A percentile compares a stretch with the other conserved stretches of the same genome.
phyloP scores from a whole-genome alignment of 2,888 invertebrate genomes.

The Oxyscelio sp. region DNA sequence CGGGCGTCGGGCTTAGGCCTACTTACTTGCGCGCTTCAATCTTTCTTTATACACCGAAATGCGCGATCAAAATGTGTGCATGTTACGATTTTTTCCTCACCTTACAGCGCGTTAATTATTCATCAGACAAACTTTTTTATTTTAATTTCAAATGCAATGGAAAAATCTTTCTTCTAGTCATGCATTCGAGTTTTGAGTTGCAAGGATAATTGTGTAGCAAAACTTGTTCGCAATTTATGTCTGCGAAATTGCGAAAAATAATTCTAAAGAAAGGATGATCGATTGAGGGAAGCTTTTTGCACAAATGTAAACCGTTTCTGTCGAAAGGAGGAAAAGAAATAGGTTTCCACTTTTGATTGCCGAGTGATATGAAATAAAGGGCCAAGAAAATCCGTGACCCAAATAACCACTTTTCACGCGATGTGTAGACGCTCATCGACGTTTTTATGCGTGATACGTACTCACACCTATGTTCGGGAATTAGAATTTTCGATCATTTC shows the following conservation, averaged over 20 bases:
- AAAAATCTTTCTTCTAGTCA: too few relatives aligned
- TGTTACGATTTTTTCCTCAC: slow-evolving; percentile 6
- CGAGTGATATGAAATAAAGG: slow-evolving; percentile 32
- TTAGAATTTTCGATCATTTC: slow-evolving; percentile 8
- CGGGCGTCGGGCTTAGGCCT: slow-evolving; percentile 16
- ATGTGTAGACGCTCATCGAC: slow-evolving; percentile 40
- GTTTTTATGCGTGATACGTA: slow-evolving; percentile 30
- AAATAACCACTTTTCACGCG: slow-evolving; percentile 61
- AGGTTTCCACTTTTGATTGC: background rate
- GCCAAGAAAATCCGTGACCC: slow-evolving; percentile 55
- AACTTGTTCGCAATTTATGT: too few relatives aligned
- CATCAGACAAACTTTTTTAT: too few relatives aligned
- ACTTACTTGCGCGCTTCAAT: slow-evolving; percentile 52
- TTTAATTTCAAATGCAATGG: too few relatives aligned
- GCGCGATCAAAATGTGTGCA: slow-evolving; percentile 1
- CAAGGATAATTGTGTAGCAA: too few relatives aligned
- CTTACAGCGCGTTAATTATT: slow-evolving; percentile 6
- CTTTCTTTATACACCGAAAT: slow-evolving; percentile 18
- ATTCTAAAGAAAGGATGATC: too few relatives aligned
- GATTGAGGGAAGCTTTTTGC: too few relatives aligned
- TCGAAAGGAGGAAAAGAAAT: too few relatives aligned
- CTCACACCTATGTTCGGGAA: slow-evolving; percentile 17
- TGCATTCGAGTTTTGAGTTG: too few relatives aligned
- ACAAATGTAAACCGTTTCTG: too few relatives aligned
- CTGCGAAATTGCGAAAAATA: too few relatives aligned